phyloP scores from a whole-genome alignment of 2,113 vertebrate species.

The Cavia porcellus region DNA sequence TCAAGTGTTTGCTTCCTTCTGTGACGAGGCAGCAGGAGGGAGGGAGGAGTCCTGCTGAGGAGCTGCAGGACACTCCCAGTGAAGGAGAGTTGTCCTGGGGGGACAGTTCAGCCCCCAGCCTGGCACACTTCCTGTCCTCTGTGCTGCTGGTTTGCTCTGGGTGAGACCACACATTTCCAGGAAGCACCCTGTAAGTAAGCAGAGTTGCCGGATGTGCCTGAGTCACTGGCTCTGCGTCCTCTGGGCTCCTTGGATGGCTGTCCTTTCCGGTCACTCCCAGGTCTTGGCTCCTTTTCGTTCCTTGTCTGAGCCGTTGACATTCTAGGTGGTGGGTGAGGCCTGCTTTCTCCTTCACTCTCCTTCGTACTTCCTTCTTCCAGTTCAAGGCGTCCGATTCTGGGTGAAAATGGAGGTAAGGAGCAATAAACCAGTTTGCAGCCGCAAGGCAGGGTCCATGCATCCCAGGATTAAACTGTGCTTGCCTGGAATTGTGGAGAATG shows the following conservation, averaged over 20 bases:
- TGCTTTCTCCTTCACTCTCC: background rate
- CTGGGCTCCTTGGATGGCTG: conserved; percentile 23
- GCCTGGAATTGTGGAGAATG: background rate
- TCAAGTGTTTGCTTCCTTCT: conserved; percentile 10
- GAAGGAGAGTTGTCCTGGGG: background rate
- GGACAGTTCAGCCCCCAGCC: background rate
- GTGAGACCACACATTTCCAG: background rate
- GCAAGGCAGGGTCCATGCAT: rapidly evolving
- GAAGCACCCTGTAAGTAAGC: conserved; percentile 44
- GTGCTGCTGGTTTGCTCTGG: background rate
- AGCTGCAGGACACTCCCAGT: background rate
- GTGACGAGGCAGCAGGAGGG: background rate
- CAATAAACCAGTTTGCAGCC: background rate
- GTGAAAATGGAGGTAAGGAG: background rate
- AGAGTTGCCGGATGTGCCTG: conserved; percentile 14
- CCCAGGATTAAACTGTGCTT: background rate
- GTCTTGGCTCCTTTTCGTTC: background rate
- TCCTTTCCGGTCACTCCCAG: conserved; percentile 38
- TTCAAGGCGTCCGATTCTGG: background rate
- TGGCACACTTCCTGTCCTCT: background rate
- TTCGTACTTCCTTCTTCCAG: background rate
- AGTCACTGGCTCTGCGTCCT: background rate
- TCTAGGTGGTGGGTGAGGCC: background rate
- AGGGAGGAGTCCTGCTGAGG: background rate
- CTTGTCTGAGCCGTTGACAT: background rate